Evolutionary conservation across 1,140 invertebrate genomes (phyloP).

Genomic region (Heliconius hewitsoni): DNA sequence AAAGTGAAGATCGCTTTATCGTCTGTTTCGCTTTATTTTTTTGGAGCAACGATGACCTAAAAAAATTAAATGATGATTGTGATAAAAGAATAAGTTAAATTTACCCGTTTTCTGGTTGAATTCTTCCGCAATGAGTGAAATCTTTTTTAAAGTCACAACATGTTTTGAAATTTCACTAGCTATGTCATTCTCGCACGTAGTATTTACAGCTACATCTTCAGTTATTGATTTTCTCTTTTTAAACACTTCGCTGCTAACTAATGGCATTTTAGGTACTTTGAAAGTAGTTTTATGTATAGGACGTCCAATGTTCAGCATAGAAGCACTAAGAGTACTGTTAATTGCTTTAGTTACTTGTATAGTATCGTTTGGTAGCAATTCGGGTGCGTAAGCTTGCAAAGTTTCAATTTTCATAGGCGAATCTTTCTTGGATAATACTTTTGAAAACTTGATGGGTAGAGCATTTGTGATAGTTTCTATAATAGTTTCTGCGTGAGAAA

Average conservation of each 20-base stretch:
- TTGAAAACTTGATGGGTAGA: constrained; percentile 60
- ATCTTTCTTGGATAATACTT: constrained; percentile 52
- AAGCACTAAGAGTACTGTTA: constrained; percentile 29
- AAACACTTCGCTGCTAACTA: constrained; percentile 61
- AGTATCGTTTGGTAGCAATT: constrained; percentile 60
- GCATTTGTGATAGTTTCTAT: constrained; percentile 66
- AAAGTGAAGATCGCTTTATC: no score
- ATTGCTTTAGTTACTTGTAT: constrained; percentile 44
- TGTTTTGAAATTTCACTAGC: constrained; percentile 64
- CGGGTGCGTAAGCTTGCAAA: constrained; percentile 60
- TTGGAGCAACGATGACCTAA: no score
- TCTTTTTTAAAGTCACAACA: constrained; percentile 64
- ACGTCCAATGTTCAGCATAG: constrained; percentile 6
- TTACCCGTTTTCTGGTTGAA: constrained; percentile 73
- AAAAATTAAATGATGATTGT: no score
- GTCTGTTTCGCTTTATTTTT: no score
- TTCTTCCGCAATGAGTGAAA: constrained; percentile 73
- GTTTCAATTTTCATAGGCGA: constrained; percentile 67
- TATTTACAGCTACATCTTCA: constrained; percentile 63
- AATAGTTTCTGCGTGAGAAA: constrained; percentile 53
- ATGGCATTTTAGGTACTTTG: constrained; percentile 70
- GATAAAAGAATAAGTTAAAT: not conserved
- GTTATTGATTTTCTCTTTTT: constrained; percentile 47
- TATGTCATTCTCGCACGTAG: constrained; percentile 56
- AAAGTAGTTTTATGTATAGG: constrained; percentile 37